phyloP scores from a whole-genome alignment of 2,888 invertebrate genomes.

The Lithophane socia region DNA sequence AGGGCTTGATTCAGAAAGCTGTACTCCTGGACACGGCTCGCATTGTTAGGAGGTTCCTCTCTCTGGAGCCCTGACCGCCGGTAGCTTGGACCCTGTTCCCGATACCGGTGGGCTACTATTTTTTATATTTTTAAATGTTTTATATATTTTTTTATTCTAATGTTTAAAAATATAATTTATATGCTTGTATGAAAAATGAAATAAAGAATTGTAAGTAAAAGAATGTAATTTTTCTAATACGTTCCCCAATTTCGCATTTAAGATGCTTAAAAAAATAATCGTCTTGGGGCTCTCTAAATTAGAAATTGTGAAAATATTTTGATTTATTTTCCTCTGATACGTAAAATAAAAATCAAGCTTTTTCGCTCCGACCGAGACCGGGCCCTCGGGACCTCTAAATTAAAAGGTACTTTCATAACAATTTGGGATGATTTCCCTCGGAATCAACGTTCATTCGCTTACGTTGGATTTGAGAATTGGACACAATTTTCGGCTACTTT shows the following conservation, averaged over 20 bases:
- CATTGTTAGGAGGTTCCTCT: too few relatives aligned
- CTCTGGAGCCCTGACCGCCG: too few relatives aligned
- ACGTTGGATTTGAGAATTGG: slow-evolving; percentile 51
- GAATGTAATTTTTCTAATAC: neutral
- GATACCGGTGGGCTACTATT: too few relatives aligned
- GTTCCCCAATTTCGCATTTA: slow-evolving; percentile 19
- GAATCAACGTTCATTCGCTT: slow-evolving; percentile 61
- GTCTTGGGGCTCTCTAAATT: slow-evolving; percentile 56
- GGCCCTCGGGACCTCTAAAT: slow-evolving; percentile 63
- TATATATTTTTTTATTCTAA: too few relatives aligned
- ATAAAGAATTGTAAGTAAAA: neutral
- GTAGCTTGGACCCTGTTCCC: too few relatives aligned
- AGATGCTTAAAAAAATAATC: slow-evolving; percentile 28
- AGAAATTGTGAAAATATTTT: slow-evolving; percentile 63
- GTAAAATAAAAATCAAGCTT: slow-evolving; percentile 61
- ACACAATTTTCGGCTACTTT: slow-evolving; percentile 50
- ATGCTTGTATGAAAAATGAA: too few relatives aligned
- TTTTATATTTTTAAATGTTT: too few relatives aligned
- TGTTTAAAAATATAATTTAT: too few relatives aligned
- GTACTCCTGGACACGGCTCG: too few relatives aligned
- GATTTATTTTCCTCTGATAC: slow-evolving; percentile 64
- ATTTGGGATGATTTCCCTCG: slow-evolving; percentile 66
- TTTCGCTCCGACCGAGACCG: slow-evolving; percentile 36
- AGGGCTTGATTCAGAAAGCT: too few relatives aligned
- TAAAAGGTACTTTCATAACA: slow-evolving; percentile 66